Evolutionary conservation across 1,140 invertebrate species (phyloP).

Genomic region (Drosophila tristis): DNA sequence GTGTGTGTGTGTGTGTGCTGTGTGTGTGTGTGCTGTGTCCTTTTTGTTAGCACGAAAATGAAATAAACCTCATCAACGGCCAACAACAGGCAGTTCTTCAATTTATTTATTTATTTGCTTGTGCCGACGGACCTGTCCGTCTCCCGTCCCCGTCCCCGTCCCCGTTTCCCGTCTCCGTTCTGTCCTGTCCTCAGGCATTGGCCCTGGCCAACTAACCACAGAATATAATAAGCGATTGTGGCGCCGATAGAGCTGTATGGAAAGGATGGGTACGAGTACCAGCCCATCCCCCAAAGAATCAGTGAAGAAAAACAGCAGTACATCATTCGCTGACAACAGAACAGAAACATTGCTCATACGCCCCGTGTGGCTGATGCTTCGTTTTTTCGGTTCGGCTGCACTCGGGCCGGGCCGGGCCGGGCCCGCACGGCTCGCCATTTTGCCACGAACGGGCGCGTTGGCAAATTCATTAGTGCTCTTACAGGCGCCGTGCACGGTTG

Average conservation of each 20-base stretch:
- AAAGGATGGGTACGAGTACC: constrained; percentile 8
- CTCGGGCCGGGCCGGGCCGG: constrained; percentile 6
- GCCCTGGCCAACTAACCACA: constrained; percentile 63
- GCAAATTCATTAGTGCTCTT: constrained; percentile 83
- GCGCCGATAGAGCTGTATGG: constrained; percentile 63
- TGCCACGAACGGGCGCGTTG: constrained; percentile 43
- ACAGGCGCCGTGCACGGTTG: constrained; percentile 83
- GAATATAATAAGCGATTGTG: constrained; percentile 68
- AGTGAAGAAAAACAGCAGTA: constrained; percentile 13
- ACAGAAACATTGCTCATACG: constrained; percentile 69
- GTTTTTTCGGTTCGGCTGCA: constrained; percentile 9
- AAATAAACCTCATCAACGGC: constrained; percentile 64
- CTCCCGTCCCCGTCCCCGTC: background rate
- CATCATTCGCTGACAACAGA: constrained; percentile 31
- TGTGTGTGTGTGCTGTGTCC: constrained; percentile 35
- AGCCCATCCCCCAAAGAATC: background rate
- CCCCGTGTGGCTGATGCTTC: constrained; percentile 41
- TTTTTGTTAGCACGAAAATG: constrained; percentile 65
- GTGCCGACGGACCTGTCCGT: background rate
- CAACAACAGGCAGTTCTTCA: constrained; percentile 56
- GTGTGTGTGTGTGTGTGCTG: background rate
- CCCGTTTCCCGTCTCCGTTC: constrained; percentile 10
- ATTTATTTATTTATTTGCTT: constrained; percentile 75
- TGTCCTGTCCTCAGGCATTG: constrained; percentile 10
- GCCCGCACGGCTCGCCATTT: constrained; percentile 54